These are phyloP conservation scores for Podarcis cretensis DNA, from an alignment of 2,113 vertebrate genomes.

Conservation along the genomic window DNA sequence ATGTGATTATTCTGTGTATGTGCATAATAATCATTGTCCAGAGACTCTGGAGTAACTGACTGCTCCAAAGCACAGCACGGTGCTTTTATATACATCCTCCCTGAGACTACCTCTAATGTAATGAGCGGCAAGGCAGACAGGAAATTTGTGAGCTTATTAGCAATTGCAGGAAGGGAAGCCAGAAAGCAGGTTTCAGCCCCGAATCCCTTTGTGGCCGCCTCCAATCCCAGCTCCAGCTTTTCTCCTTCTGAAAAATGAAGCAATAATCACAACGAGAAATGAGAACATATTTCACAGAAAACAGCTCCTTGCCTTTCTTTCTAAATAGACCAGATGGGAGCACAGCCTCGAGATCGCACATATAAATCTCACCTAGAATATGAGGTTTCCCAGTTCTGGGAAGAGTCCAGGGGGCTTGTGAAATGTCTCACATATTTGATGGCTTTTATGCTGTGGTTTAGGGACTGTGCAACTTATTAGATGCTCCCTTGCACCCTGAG, in stretches of 20 bases:
- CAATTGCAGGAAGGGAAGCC: neutral
- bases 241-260: slow-evolving; percentile 22
- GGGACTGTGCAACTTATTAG: neutral
- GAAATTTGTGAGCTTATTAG: slow-evolving; percentile 16
- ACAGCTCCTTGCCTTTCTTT: neutral
- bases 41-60: neutral
- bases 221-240: neutral
- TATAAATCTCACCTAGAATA: neutral
- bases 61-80: neutral
- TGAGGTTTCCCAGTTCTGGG: neutral
- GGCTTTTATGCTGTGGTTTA: neutral
- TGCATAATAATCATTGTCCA: neutral
- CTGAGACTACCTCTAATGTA: neutral
- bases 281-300: neutral
- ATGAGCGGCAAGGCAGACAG: neutral
- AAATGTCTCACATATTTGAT: neutral
- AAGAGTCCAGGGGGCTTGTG: neutral
- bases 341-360: neutral
- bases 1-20: neutral
- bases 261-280: slow-evolving; percentile 1
- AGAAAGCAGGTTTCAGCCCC: neutral
- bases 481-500: neutral
- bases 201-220: neutral
- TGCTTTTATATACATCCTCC: neutral
- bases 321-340: neutral